A percentile compares a stretch with the other conserved stretches of the same genome.
phyloP scores from a whole-genome alignment of 37 sponge, comb jelly and placozoan genomes.

The Agelas oroides region DNA sequence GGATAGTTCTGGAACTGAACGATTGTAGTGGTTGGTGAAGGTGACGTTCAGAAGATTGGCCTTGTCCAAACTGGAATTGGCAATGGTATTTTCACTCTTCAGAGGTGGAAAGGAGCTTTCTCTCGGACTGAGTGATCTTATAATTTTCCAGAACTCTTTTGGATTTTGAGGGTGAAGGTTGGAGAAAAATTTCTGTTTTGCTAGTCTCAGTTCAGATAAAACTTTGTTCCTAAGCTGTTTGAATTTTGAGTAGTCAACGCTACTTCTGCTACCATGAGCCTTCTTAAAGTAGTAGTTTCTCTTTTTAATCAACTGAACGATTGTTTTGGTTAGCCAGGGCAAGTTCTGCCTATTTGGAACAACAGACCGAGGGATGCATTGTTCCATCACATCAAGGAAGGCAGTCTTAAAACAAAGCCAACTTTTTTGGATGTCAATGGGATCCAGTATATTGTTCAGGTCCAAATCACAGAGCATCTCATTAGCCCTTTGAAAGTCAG shows the following conservation, averaged over 20 bases:
- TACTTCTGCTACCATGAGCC: neutral
- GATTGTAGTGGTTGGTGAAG: neutral
- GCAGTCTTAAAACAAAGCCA: neutral
- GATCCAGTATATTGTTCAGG: too few relatives aligned
- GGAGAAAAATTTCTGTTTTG: neutral
- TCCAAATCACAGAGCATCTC: too few relatives aligned
- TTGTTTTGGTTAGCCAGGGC: conserved; percentile 7
- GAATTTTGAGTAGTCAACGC: neutral
- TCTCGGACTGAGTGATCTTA: neutral
- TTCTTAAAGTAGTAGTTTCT: conserved; percentile 14
- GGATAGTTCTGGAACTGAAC: neutral
- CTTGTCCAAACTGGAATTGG: neutral
- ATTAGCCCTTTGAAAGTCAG: too few relatives aligned
- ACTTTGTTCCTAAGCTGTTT: neutral
- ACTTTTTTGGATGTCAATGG: neutral
- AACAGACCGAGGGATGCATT: conserved; percentile 5
- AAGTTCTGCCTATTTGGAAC: neutral
- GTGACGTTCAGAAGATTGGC: neutral
- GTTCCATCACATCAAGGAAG: conserved; percentile 12
- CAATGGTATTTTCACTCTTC: neutral
- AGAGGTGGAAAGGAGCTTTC: neutral
- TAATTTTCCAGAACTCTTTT: conserved; percentile 6
- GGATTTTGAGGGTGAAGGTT: neutral
- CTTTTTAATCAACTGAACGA: too few relatives aligned
- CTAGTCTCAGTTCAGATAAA: neutral